phyloP scores from a whole-genome alignment of 2,888 invertebrate genomes.

The Acanthacorydalis orientalis region DNA sequence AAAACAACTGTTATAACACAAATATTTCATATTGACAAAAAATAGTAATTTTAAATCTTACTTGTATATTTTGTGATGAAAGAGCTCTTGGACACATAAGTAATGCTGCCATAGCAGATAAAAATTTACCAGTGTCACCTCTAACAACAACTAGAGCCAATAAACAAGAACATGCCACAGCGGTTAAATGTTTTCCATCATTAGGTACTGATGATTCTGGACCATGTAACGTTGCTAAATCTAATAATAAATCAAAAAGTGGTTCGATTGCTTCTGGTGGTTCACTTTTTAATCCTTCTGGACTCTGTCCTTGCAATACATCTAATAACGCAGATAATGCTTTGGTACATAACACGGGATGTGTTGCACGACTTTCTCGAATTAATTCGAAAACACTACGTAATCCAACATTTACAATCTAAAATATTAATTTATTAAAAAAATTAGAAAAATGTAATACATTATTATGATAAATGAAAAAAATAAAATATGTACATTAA shows the following conservation, averaged over 20 bases:
- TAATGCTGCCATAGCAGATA: slow-evolving; percentile 73
- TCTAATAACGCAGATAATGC: slow-evolving; percentile 77
- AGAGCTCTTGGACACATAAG: slow-evolving; percentile 69
- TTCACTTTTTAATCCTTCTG: slow-evolving; percentile 71
- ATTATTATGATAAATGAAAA: not conserved
- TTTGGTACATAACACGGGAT: slow-evolving; percentile 74
- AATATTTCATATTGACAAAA: not conserved
- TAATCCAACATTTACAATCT: slow-evolving; percentile 69
- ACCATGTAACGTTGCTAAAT: slow-evolving; percentile 57
- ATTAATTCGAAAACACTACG: slow-evolving; percentile 83
- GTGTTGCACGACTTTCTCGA: slow-evolving; percentile 65
- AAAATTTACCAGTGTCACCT: slow-evolving; percentile 80
- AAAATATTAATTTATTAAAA: slow-evolving; percentile 12
- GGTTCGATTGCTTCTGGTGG: slow-evolving; percentile 60
- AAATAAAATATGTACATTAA: not conserved
- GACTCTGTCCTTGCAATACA: slow-evolving; percentile 76
- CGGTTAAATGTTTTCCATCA: slow-evolving; percentile 56
- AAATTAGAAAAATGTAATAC: not conserved
- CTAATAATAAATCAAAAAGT: slow-evolving; percentile 68
- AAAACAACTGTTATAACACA: not conserved
- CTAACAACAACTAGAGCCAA: slow-evolving; percentile 82
- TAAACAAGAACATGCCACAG: slow-evolving; percentile 81
- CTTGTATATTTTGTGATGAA: slow-evolving; percentile 66
- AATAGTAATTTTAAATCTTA: slow-evolving; percentile 23
- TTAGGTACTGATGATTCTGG: slow-evolving; percentile 38